These are phyloP conservation scores for Rhegmatorhina hoffmannsi DNA, from an alignment of 2,113 vertebrate species.

Conservation along the genomic window DNA sequence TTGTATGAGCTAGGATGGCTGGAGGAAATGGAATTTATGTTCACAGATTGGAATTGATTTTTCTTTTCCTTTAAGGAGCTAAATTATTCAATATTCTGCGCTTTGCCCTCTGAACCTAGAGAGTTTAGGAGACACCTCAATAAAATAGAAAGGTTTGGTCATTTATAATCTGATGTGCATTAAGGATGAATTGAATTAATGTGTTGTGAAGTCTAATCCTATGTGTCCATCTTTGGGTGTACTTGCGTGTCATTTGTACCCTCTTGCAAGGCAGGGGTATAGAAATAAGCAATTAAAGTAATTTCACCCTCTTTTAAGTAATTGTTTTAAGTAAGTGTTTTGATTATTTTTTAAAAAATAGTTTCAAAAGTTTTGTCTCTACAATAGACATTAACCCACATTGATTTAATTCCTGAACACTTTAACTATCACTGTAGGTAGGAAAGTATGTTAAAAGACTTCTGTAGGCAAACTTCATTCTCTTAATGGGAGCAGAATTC, in stretches of 20 bases:
- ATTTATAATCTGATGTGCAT: slow-evolving; percentile 1
- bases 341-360: background rate
- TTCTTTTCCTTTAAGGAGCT: slow-evolving; percentile 33
- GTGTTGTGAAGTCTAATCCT: background rate
- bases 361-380: background rate
- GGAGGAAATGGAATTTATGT: background rate
- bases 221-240: background rate
- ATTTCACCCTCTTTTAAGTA: background rate
- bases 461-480: background rate
- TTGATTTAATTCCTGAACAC: background rate
- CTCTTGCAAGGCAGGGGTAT: background rate
- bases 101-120: background rate
- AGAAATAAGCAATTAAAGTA: background rate
- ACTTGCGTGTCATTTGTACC: background rate
- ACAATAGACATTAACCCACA: background rate
- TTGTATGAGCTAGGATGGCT: background rate
- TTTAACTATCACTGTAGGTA: background rate
- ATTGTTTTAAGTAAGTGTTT: background rate
- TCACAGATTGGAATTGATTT: slow-evolving; percentile 27
- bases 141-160: background rate
- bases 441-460: background rate
- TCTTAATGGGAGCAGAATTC: background rate
- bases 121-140: background rate
- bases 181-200: background rate
- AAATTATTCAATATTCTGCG: slow-evolving; percentile 34